Evolutionary conservation across 1,140 invertebrate genomes (phyloP), one percentile per base, ranked within the genome.

Genomic region (Conopomorpha cramerella): DNA sequence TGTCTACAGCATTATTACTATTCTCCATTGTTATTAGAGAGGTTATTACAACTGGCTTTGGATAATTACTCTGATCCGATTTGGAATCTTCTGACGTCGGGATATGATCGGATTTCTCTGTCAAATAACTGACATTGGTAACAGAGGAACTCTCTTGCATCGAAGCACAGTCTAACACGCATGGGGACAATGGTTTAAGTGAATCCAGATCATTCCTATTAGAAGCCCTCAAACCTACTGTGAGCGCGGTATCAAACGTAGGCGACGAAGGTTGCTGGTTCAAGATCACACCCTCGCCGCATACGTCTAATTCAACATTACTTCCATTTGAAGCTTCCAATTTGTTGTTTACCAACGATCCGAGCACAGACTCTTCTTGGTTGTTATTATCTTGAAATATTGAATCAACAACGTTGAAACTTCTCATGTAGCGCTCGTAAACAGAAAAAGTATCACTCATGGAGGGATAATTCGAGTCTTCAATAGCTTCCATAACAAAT

Each of bases 1-100:
- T 77, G 36, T 78, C 76, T 2, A 72, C 68, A 8, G 76, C 76
- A 52, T 78, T 78, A 36, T 74, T 78, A 36, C 76, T 78, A 36
- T 78, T 78, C 41, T 78, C 76, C 76, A 78, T 78, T 8, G 64
- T 76, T 2, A 48, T 13, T 25, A 51, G 46, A 18, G 70, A 70
- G 42, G 63, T 70, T 56, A 68, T 65, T 23, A 77, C 59, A 6
- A 67, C 51, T 2, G 66, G 55, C 13, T 40, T 41, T 7, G 29
- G 11, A 11, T 57, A 53, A 29, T 60, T 68, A 34, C 54, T 53
- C 16, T 43, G 45, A 23, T 54, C 50, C 7, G 49, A 48, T 43
- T 63, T 73, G 0, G 55, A 65, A 17, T 73, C 66, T 18, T 73
- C 68, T 3, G 58, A 66, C 2, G 61, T 63, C 11, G 58, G 62